These are phyloP conservation scores for Pseudomyrmex pallidus DNA, from an alignment of 1,140 invertebrate genomes.

Conservation along the genomic window DNA sequence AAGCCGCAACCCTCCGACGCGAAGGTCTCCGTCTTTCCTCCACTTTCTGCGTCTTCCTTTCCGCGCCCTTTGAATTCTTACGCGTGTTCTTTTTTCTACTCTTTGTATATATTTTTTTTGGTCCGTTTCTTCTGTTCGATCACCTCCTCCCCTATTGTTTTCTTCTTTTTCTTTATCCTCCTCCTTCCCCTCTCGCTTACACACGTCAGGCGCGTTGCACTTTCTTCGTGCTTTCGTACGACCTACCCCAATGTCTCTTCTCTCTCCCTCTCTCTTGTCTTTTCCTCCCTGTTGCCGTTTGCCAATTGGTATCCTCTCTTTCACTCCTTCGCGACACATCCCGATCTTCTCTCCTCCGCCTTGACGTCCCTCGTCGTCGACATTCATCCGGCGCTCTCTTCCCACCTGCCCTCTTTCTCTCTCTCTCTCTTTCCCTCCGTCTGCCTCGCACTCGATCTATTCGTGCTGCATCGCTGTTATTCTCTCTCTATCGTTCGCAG, in stretches of 20 bases:
- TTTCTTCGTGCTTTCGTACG: constrained; percentile 76
- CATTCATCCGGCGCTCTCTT: constrained; percentile 4
- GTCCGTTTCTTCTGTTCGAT: constrained; percentile 12
- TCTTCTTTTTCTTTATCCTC: constrained; percentile 50
- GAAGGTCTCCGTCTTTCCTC: neutral
- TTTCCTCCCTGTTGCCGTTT: constrained; percentile 1
- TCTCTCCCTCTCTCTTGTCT: constrained; percentile 13
- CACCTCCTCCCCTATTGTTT: neutral
- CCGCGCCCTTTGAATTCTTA: constrained; percentile 25
- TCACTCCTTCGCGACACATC: constrained; percentile 14
- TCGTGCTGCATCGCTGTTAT: neutral
- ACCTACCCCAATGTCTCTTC: constrained; percentile 77
- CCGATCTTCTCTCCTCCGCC: constrained; percentile 27
- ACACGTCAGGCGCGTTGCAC: constrained; percentile 63
- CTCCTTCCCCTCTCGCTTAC: constrained; percentile 9
- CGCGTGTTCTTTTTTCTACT: constrained; percentile 48
- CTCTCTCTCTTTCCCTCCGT: constrained; percentile 44
- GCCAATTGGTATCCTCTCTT: constrained; percentile 24
- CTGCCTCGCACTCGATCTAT: constrained; percentile 29
- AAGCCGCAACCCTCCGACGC: constrained; percentile 63
- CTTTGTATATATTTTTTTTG: constrained; percentile 54
- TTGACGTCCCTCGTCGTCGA: constrained; percentile 21
- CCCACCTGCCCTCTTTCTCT: neutral
- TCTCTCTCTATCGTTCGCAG: neutral
- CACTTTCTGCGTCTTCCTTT: constrained; percentile 11